A percentile compares a stretch with the other conserved stretches of the same genome.
Conservation (phyloP, 2,888 invertebrate species). For the Celastrina argiolus region DNA sequence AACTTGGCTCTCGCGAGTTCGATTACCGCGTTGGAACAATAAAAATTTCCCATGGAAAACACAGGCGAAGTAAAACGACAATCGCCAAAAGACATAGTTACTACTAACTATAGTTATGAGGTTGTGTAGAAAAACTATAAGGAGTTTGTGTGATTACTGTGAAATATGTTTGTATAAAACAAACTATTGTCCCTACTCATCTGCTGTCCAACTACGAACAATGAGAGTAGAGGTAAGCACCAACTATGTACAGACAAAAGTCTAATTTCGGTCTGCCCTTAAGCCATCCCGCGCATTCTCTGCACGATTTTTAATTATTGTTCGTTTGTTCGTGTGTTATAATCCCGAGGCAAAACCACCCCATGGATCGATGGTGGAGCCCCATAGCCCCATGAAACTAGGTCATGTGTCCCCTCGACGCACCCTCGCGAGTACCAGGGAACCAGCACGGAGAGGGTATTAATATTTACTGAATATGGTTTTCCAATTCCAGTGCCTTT, state of each 20-base stretch:
- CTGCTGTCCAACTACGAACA: too few relatives aligned
- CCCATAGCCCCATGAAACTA: slow-evolving; percentile 61
- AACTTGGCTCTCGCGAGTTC: too few relatives aligned
- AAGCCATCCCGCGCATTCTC: background rate
- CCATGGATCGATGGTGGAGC: slow-evolving; percentile 67
- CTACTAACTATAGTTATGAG: too few relatives aligned
- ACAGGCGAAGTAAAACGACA: too few relatives aligned
- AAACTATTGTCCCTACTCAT: too few relatives aligned
- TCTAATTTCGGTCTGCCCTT: background rate
- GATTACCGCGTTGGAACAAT: too few relatives aligned
- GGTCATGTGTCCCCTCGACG: slow-evolving; percentile 62
- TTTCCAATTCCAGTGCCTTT: slow-evolving; percentile 18
- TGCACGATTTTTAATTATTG: background rate
- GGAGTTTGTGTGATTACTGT: too few relatives aligned
- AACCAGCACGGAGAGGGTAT: slow-evolving; percentile 39
- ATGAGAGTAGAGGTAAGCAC: background rate
- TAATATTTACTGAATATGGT: slow-evolving; percentile 35
- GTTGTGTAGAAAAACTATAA: too few relatives aligned
- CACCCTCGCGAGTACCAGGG: slow-evolving; percentile 55
- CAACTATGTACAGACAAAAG: background rate
- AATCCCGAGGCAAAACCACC: slow-evolving; percentile 26
- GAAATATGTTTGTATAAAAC: too few relatives aligned
- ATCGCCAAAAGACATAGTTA: too few relatives aligned
- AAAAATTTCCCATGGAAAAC: too few relatives aligned
- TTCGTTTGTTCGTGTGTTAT: background rate